These are phyloP conservation scores for Pectinophora gossypiella DNA, from an alignment of 1,140 invertebrate species.

Conservation along the genomic window DNA sequence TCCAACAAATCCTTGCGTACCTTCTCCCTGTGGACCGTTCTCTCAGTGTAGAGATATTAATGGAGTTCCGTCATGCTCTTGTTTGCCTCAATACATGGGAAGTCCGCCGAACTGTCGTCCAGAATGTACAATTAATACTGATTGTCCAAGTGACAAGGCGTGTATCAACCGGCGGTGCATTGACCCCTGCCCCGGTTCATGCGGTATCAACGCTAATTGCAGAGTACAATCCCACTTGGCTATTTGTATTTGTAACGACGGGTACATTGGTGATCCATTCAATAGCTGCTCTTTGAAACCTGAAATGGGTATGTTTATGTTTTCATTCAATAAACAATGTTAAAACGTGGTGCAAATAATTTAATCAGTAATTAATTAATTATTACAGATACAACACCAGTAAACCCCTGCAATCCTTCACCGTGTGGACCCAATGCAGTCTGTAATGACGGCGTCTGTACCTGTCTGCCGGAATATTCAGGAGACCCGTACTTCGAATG, in stretches of 20 bases:
- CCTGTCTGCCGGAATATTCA: slow-evolving; percentile 83
- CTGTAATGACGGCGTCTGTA: slow-evolving; percentile 86
- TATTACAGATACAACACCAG: slow-evolving; percentile 48
- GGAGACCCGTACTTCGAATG: slow-evolving; percentile 83
- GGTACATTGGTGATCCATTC: slow-evolving; percentile 85
- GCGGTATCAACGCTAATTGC: slow-evolving; percentile 85
- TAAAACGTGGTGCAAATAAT: not conserved
- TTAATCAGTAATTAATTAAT: slow-evolving; percentile 2
- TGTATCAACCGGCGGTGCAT: slow-evolving; percentile 85
- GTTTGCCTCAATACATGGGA: slow-evolving; percentile 79
- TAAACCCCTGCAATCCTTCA: slow-evolving; percentile 77
- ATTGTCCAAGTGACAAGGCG: slow-evolving; percentile 83
- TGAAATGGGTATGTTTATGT: slow-evolving; percentile 54
- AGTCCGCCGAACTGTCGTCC: slow-evolving; percentile 85
- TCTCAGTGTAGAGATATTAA: slow-evolving; percentile 81
- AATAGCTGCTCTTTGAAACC: slow-evolving; percentile 75
- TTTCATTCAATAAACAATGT: not conserved
- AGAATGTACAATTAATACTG: slow-evolving; percentile 83
- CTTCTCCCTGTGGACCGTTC: slow-evolving; percentile 85
- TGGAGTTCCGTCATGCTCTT: slow-evolving; percentile 80
- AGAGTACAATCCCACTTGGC: slow-evolving; percentile 84
- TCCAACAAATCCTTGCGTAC: slow-evolving; percentile 77
- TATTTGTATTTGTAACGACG: slow-evolving; percentile 81
- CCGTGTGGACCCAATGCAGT: slow-evolving; percentile 84
- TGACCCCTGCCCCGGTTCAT: slow-evolving; percentile 86